Evolutionary conservation across 2,888 invertebrate genomes (phyloP).

Genomic region (Scaptomyza cyrtandrae): DNA sequence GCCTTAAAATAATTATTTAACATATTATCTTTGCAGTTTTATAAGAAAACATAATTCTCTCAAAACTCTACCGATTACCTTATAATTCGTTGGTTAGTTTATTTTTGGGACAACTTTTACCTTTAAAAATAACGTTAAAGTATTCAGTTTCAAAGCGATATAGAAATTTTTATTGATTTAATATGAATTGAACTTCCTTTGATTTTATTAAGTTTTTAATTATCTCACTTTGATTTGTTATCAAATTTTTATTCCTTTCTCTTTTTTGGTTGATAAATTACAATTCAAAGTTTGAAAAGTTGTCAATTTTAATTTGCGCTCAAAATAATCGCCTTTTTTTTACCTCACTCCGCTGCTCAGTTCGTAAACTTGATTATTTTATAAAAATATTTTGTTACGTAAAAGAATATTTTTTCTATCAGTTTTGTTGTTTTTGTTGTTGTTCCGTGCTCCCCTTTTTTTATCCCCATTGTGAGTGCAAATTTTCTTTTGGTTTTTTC

Average conservation of each 20-base stretch:
- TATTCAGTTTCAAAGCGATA: no score
- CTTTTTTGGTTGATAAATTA: background rate
- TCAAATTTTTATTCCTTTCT: background rate
- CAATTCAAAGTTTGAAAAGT: constrained; percentile 16
- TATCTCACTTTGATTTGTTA: background rate
- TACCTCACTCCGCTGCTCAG: background rate
- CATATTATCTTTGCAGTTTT: background rate
- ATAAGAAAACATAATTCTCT: no score
- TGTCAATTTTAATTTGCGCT: constrained; percentile 58
- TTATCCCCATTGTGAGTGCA: constrained; percentile 1
- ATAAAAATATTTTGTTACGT: constrained; percentile 78
- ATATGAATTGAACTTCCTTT: no score
- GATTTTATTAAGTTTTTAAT: no score
- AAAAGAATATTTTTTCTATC: constrained; percentile 59
- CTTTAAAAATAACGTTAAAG: no score
- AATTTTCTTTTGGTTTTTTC: constrained; percentile 10
- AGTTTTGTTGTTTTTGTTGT: constrained; percentile 23
- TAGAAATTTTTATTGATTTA: no score
- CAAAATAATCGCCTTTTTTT: constrained; percentile 15
- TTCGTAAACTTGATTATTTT: constrained; percentile 70
- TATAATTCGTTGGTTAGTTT: no score
- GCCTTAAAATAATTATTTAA: background rate
- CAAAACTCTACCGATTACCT: no score
- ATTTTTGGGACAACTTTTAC: no score
- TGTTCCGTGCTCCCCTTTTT: background rate